phyloP scores from a whole-genome alignment of 2,113 vertebrate genomes.

The Oplegnathus fasciatus region DNA sequence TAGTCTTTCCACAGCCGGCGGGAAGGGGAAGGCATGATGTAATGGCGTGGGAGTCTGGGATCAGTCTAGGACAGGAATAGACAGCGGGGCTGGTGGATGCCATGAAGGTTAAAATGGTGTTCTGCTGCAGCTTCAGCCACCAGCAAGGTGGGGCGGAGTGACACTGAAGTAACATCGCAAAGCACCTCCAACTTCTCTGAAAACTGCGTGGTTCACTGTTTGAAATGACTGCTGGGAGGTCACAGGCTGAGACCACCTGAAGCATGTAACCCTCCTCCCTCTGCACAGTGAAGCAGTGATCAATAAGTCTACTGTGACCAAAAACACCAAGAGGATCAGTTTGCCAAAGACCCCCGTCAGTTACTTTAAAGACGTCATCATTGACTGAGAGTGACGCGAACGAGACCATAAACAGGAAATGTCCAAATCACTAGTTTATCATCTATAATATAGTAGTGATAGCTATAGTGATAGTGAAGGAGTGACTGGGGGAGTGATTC shows the following conservation, averaged over 20 bases:
- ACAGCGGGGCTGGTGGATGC: background rate
- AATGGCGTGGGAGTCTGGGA: constrained; percentile 52
- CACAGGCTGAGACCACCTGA: background rate
- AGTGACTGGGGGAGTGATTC: too few species aligned
- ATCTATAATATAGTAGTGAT: too few species aligned
- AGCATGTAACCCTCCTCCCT: too few species aligned
- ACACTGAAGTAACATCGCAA: background rate
- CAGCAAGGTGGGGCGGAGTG: constrained; percentile 30
- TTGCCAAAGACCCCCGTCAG: too few species aligned
- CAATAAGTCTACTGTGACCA: background rate
- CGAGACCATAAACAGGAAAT: too few species aligned
- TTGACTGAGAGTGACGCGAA: too few species aligned
- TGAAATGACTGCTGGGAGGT: background rate
- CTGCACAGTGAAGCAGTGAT: background rate
- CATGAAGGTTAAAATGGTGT: constrained; percentile 38
- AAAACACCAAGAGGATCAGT: too few species aligned
- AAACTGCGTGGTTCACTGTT: background rate
- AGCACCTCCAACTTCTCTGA: background rate
- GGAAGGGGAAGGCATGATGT: constrained; percentile 63
- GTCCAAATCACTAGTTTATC: too few species aligned
- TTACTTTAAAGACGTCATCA: too few species aligned
- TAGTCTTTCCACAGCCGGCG: constrained; percentile 57
- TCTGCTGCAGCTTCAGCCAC: constrained; percentile 12
- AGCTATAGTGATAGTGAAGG: too few species aligned
- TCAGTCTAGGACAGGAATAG: constrained; percentile 55